phyloP scores from a whole-genome alignment of 1,140 invertebrate genomes.

The Atopsyche davidsoni region DNA sequence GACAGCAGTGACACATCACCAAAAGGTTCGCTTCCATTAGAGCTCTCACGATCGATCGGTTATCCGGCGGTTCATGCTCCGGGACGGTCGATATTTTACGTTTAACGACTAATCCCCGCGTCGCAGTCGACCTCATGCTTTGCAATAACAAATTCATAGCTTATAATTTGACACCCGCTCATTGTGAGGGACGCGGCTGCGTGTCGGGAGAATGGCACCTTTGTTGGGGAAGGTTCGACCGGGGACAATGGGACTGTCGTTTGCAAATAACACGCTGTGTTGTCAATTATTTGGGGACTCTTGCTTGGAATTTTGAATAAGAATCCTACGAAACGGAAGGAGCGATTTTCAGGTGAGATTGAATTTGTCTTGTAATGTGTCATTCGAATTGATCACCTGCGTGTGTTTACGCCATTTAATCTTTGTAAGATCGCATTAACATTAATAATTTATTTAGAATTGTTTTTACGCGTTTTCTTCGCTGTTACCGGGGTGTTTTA shows the following conservation, averaged over 20 bases:
- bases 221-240: conserved; percentile 11
- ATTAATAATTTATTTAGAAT: no score
- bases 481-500: no score
- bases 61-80: no score
- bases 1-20: no score
- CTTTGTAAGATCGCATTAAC: no score
- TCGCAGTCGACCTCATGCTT: background rate
- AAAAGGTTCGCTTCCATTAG: background rate
- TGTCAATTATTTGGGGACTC: conserved; percentile 11
- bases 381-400: no score
- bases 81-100: background rate
- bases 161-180: conserved; percentile 1
- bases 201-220: conserved; percentile 11
- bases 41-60: background rate
- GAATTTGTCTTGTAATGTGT: no score
- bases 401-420: no score
- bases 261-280: conserved; percentile 9
- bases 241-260: conserved; percentile 3
- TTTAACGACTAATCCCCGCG: background rate
- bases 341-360: no score
- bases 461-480: no score
- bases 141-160: conserved; percentile 6
- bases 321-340: no score
- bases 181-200: conserved; percentile 4
- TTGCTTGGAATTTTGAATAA: no score